These are phyloP conservation scores for Nasua narica DNA, from an alignment of 2,797 vertebrate genomes.

Conservation along the genomic window DNA sequence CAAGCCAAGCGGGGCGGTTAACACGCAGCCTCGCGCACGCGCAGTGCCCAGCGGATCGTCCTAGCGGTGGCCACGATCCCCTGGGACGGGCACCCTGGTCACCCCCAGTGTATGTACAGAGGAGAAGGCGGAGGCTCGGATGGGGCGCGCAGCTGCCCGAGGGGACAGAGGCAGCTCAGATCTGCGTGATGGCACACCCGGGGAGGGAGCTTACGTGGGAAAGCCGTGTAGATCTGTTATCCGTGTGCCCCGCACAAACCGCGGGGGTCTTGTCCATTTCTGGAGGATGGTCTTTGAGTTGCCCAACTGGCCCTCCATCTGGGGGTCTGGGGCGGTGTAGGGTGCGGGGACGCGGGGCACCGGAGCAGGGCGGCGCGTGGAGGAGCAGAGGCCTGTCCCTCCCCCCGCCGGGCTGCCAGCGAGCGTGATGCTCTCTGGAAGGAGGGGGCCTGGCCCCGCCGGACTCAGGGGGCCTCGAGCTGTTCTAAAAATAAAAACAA, in stretches of 20 bases:
- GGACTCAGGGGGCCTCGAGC: neutral
- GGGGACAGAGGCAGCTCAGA: neutral
- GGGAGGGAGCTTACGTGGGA: neutral
- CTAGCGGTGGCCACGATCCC: accelerated
- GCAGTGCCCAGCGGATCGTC: neutral
- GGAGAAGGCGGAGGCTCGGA: neutral
- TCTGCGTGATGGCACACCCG: accelerated
- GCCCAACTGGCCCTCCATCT: neutral
- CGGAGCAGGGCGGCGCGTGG: neutral
- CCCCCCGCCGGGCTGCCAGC: neutral
- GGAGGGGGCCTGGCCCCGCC: accelerated
- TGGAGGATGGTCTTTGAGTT: neutral
- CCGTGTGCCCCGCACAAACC: accelerated
- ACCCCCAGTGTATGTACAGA: neutral
- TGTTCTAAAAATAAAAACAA: constrained; percentile 20
- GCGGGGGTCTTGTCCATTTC: accelerated
- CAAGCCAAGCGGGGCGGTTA: accelerated
- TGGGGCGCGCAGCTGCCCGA: neutral
- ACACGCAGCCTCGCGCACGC: accelerated
- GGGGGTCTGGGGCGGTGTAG: neutral
- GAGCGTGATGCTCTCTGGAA: neutral
- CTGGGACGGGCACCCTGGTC: neutral
- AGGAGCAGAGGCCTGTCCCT: accelerated
- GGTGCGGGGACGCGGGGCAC: neutral
- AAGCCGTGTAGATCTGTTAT: accelerated